Evolutionary conservation across 2,113 vertebrate genomes (phyloP), one percentile per base, ranked within the genome.

Genomic region (Plectropomus leopardus): DNA sequence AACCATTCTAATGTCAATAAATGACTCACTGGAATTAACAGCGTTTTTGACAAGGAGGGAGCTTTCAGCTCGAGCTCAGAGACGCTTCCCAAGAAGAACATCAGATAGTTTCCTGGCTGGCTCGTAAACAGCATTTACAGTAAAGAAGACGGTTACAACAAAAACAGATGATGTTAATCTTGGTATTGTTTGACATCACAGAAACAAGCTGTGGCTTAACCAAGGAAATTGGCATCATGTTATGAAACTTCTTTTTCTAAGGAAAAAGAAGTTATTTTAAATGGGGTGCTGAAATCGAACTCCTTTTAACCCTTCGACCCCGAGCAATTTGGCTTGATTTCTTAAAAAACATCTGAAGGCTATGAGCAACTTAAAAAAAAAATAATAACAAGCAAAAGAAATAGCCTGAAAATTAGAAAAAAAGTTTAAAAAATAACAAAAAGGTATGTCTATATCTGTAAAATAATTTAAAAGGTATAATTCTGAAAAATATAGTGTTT

Each of bases 41-140:
- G 21, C 1, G 7, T 19, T 76, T 63, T 45, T 30, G 7, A 42
- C 30, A 28, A 63, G 34, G 53, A 19, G 42, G 19, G 66, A 58
- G 58, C 28, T 81, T 83, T 69, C 42, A 40, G 54, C 28, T 24
- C 16, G 23, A 11, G 11, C 30, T 4, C 50, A 23, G 4, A 76
- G 14, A 4, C 2, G 30, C 64, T 76, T 77, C 48, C 2, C 47
- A 13, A 55, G 59, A 81, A 69, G 10, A 81, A 54, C 9, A 44
- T 10, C 0, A 17, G 9, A 63, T 6, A 4, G 1, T 82, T 77
- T 73, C 58, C 77, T 21, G 26, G 13, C 8, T 73, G 40, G 4
- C 47, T 14, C 54, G 5, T 24, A 42, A 69, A 15, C 40, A 44
- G 1, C 28, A 53, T 50, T 64, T 67, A 76, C 59, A 60, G 45